Base-by-base conservation (phyloP, 2,113 vertebrate genomes). In the Ginglymostoma cirratum region DNA sequence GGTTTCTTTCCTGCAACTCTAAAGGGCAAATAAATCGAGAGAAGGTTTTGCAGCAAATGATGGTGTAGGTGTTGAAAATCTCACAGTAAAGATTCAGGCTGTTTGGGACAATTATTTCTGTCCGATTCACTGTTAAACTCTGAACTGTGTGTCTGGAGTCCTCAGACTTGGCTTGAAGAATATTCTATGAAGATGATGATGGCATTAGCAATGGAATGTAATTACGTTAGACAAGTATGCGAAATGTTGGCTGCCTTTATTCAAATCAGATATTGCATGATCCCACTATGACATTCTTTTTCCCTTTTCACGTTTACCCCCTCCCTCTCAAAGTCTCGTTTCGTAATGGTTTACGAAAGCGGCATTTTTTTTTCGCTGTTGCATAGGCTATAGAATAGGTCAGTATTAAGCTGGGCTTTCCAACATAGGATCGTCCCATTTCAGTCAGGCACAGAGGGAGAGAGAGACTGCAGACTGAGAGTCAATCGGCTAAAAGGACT, bases 261-360 rank as follows among this genome's bases (percentile, higher is more conserved):
- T 90, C 55, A 55, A 90, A 65, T 61, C 27, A 90, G 55, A 90
- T 65, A 90, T 65, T 90, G 5, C 87, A 90, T 15, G 61, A 61
- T 66, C 89, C 38, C 61, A 93, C 23, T 61, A 93, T 93, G 89
- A 93, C 61, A 66, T 38, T 93, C 1, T n/a, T 92, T 67, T 93
- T 38, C 89, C 89, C 89, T 89, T 45, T 89, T 87, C 52, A 61
- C 52, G 15, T 61, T 34, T 30, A 21, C 85, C 85, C 21, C 48
- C 86, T 5, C 30, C 55, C 55, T 24, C 61, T 38, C 19, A 65
- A 38, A 38, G 55, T 23, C 61, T 65, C 89, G 21, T 93, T 65
- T 93, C 89, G 89, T 93, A 93, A 93, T 61, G 65, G 55, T 65
- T 93, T 93, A 93, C 89, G 89, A 93, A 93, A 66, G 89, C 89